Percentiles rank a stretch among this genome's conserved stretches.
These are phyloP conservation scores for Calephelis nemesis DNA, from an alignment of 1,140 invertebrate genomes.

Conservation along the genomic window DNA sequence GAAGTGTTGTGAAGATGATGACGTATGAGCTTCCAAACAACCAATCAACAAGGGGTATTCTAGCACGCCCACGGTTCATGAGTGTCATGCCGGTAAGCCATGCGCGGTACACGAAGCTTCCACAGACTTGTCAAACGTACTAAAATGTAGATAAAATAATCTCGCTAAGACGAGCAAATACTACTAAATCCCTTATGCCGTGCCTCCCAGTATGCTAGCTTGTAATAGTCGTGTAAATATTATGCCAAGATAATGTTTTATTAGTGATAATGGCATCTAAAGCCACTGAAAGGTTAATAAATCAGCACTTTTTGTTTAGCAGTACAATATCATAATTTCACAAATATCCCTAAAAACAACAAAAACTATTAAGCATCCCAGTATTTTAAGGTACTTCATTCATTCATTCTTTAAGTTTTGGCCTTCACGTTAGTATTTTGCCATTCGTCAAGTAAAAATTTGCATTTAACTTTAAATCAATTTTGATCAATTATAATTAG, in stretches of 20 bases:
- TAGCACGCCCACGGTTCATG: slow-evolving; percentile 17
- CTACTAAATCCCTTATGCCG: slow-evolving; percentile 6
- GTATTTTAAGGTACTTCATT: too few relatives aligned
- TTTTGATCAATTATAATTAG: too few relatives aligned
- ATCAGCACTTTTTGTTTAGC: too few relatives aligned
- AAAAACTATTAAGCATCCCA: too few relatives aligned
- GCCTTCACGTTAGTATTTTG: too few relatives aligned
- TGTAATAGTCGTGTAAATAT: slow-evolving; percentile 7
- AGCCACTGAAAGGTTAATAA: too few relatives aligned
- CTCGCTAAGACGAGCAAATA: slow-evolving; percentile 15
- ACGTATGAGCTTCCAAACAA: neutral
- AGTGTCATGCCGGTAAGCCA: slow-evolving; percentile 10
- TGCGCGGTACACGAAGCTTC: slow-evolving; percentile 10
- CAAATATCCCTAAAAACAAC: too few relatives aligned
- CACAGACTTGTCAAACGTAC: slow-evolving; percentile 15
- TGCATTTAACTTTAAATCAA: too few relatives aligned
- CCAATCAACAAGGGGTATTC: neutral
- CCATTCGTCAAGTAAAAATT: too few relatives aligned
- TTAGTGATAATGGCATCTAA: too few relatives aligned
- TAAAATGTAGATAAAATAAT: slow-evolving; percentile 18
- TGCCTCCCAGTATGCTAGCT: neutral
- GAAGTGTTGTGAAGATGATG: slow-evolving; percentile 6
- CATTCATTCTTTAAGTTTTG: too few relatives aligned
- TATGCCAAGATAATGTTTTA: neutral
- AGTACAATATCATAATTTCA: too few relatives aligned